A percentile compares a stretch with the other conserved stretches of the same genome.
Conservation (phyloP, 2,797 vertebrate genomes). For the Tamandua tetradactyla region DNA sequence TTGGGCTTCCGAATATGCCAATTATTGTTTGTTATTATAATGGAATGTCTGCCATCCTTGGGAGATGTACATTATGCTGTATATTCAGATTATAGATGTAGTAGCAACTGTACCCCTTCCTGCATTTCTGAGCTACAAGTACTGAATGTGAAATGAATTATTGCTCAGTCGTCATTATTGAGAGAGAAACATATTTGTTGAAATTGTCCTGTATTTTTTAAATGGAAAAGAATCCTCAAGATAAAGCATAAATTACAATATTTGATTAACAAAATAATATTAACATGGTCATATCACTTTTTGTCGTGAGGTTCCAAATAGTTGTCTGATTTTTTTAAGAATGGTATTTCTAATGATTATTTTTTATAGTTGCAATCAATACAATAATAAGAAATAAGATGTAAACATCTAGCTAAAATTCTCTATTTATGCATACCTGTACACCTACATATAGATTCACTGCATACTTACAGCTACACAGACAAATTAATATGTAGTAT, state of each 20-base stretch:
- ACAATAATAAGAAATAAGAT: constrained; percentile 12
- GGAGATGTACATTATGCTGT: constrained; percentile 15
- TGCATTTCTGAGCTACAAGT: background rate
- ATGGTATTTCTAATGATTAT: constrained; percentile 3
- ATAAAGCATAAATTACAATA: constrained; percentile 59
- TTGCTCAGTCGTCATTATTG: constrained; percentile 1
- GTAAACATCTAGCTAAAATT: constrained; percentile 14
- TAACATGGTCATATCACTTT: constrained; percentile 35
- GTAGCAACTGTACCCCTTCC: constrained; percentile 7
- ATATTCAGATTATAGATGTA: constrained; percentile 27
- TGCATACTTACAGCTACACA: background rate
- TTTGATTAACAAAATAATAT: constrained; percentile 52
- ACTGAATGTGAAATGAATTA: constrained; percentile 48
- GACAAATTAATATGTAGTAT: constrained; percentile 13
- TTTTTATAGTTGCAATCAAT: constrained; percentile 33
- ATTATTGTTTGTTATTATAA: background rate
- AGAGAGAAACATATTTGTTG: constrained; percentile 51
- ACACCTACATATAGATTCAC: background rate
- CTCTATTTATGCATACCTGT: background rate
- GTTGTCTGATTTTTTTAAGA: constrained; percentile 44
- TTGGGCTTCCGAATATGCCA: background rate
- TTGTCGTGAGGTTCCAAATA: constrained; percentile 45
- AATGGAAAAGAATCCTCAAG: constrained; percentile 20
- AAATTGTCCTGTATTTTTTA: constrained; percentile 50
- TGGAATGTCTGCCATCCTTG: constrained; percentile 20